Evolutionary conservation across 2,797 vertebrate species (phyloP), one percentile per base, ranked within the genome.

Genomic region (Malurus leucopterus): DNA sequence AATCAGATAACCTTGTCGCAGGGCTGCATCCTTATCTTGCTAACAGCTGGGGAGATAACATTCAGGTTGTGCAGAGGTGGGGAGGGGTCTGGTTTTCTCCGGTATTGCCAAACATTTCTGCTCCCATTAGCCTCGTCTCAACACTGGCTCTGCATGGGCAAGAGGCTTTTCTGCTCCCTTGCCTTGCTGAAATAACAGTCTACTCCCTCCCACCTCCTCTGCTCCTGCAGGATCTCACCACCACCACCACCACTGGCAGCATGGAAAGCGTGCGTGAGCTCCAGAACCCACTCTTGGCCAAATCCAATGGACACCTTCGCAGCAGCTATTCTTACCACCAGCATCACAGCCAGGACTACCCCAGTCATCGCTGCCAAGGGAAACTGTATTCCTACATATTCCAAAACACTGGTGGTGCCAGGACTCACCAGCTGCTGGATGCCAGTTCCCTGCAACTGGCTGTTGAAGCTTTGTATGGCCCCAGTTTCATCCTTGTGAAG

Each of bases 261-360:
- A 99, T 99, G 98, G 98, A 99, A 95, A 98, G 98, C 3, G 95
- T 98, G 61, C 98, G 95, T 9, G 98, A 99, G 95, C 98, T 99
- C 54, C 98, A 98, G 91, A 98, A 98, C 93, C 98, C 98, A 0
- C 96, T 99, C 88, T 89, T 99, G 72, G 97, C 98, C 77, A 98
- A 98, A 94, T 96, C 92, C 92, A 97, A 96, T 0, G 97, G 96
- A 86, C 98, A 98, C 30, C 97, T 99, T 91, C 98, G 86, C 19
- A 91, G 95, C 49, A 96, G 97, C 88, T 98, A 97, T n/a, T 97
- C 98, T 87, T 98, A 98, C 93, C 98, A 97, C 92, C 97, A 96
- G 50, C 95, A 93, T 43, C 83, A 92, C 90, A 92, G 81, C 2
- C 96, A 97, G 92, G 97, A 98, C 94, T 98, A 98, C 41, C 94